Evolutionary conservation across 2,888 invertebrate species (phyloP), one percentile per base, ranked within the genome.

Genomic region (Apamea epomidion): DNA sequence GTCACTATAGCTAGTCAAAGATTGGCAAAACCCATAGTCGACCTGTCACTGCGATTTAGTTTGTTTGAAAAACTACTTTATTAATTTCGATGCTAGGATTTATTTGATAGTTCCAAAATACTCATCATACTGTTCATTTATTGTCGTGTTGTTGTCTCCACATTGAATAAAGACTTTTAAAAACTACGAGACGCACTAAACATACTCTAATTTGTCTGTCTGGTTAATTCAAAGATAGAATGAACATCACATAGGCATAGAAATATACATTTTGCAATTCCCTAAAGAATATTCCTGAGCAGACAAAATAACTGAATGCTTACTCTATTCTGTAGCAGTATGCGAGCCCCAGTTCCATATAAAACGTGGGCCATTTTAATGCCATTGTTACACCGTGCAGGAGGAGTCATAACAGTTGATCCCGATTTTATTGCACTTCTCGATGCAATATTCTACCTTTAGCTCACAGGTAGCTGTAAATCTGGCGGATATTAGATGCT

Each of bases 341-440:
- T 87, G 90, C 85, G 88, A 88, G 85, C 81, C 12, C 86, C 87
- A 90, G 89, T 69, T 90, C 88, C 90, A 91, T 90, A 93, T 91
- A 93, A 92, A 94, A 91, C 91, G 91, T 88, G 89, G 88, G 83
- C 90, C 91, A 91, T 91, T 92, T 93, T 93, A 93, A 93, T 91
- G 92, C 94, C 93, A 95, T 95, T 96, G 95, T 95, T 95, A 94
- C 90, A 93, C 91, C 92, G 93, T 93, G 91, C 92, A 94, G 93
- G 94, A 92, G 93, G 92, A 93, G 93, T 94, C 94, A 95, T 95
- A 95, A 94, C 95, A 93, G 95, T 93, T 94, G 95, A 96, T 96
- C 94, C 95, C 94, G 94, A 93, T 95, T 95, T 96, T 96, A 96
- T 96, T 96, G 95, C 96, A 93, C 89, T 93, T 92, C 90, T 88